Percentiles rank a stretch among this genome's conserved stretches.
Conservation (phyloP, 1,140 invertebrate species). For the Drosophila sp. region DNA sequence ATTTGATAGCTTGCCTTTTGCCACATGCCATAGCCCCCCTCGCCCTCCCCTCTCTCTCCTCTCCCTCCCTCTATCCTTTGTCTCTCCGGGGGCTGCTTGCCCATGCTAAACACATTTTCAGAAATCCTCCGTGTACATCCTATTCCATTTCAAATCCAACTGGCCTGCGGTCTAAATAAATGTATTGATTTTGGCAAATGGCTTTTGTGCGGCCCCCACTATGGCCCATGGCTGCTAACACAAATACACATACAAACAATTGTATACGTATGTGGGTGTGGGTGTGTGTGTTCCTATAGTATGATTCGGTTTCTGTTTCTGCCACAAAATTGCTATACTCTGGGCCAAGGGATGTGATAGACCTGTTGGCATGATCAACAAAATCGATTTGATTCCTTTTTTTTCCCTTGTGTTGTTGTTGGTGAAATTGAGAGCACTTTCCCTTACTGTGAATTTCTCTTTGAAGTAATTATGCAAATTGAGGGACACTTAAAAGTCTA, state of each 20-base stretch:
- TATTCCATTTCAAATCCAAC: constrained; percentile 41
- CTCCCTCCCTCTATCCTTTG: background rate
- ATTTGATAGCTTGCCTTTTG: constrained; percentile 27
- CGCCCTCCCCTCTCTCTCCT: background rate
- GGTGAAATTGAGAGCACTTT: background rate
- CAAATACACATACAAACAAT: background rate
- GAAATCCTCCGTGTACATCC: constrained; percentile 42
- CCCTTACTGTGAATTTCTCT: background rate
- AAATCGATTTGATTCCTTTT: background rate
- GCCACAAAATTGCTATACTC: too few species aligned
- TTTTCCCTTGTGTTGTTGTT: too few species aligned
- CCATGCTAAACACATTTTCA: constrained; percentile 66
- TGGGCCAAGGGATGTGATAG: background rate
- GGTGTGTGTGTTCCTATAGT: background rate
- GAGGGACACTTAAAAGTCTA: constrained; percentile 39
- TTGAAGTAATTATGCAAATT: constrained; percentile 15
- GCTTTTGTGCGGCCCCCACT: constrained; percentile 52
- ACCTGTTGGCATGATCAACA: background rate
- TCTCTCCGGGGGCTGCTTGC: constrained; percentile 15
- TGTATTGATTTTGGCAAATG: constrained; percentile 79
- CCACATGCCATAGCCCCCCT: background rate
- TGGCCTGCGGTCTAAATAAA: constrained; percentile 72
- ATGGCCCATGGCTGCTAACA: background rate
- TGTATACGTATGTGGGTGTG: background rate
- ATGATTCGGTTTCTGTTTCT: too few species aligned